Evolutionary conservation across 2,888 invertebrate genomes (phyloP), one percentile per base, ranked within the genome.

Genomic region (Zaprionus lineosus): DNA sequence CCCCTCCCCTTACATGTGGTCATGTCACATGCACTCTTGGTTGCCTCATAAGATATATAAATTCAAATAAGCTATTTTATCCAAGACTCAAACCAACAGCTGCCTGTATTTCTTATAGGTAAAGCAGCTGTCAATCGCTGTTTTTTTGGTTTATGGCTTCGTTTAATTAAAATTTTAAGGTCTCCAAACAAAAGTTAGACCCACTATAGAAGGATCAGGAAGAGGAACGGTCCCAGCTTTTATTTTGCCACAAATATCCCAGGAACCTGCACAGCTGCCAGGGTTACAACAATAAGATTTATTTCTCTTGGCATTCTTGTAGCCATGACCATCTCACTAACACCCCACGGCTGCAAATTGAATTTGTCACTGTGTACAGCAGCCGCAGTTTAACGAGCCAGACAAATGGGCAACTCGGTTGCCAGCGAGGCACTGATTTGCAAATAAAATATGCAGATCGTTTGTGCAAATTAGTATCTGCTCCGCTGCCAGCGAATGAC

Each of bases 1-100:
- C 15, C 39, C 15, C 9, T 21, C 18, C n/a, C 29, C 19, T 3
- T 4, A 12, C 21, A 2, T 14, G 3, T 4, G 12, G 21, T 50
- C 21, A 18, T 4, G 19, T 26, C 19, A 24, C 18, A 29, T 36
- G 41, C 46, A 33, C 37, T 41, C 33, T 33, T 48, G 36, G 34
- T 71, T 67, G 47, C 72, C 55, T 48, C 67, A 67, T 72, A 56
- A 72, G 72, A 69, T 67, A 67, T 69, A 56, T 61, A 72, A 72
- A 62, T 67, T 61, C 53, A 72, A 67, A 61, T 40, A 50, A 53
- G 55, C 67, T 51, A 61, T 72, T 69, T 53, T 56, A 43, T 16
- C 15, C 40, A 39, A 18, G 34, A 57, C 47, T 69, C 43, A 55
- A 56, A 56, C 47, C 41, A 29, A 47, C 50, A 51, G 37, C 48